Conservation (phyloP, 2,888 invertebrate genomes). For the Spisula solida region DNA sequence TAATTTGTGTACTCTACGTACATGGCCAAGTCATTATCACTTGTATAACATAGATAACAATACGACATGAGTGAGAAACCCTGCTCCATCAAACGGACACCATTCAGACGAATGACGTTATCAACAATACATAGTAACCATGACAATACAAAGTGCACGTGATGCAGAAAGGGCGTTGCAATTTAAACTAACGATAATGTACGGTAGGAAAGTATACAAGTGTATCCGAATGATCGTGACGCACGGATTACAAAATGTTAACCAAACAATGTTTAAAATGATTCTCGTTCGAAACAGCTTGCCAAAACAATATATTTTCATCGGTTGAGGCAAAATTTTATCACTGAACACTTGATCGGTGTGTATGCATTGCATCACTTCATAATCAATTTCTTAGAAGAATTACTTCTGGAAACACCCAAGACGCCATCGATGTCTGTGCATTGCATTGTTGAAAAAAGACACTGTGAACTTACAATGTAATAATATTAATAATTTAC, state of each 20-base stretch:
- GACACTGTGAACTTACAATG: neutral
- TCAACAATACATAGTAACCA: neutral
- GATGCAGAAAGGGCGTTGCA: neutral
- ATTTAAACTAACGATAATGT: neutral
- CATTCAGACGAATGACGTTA: neutral
- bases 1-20: neutral
- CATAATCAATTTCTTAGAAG: neutral
- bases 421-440: neutral
- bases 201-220: neutral
- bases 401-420: neutral
- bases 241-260: too few species aligned
- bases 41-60: neutral
- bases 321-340: too few species aligned
- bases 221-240: neutral
- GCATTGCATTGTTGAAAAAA: neutral
- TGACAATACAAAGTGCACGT: neutral
- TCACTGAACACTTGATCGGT: too few species aligned
- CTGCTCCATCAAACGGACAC: neutral
- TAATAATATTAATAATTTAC: too few species aligned
- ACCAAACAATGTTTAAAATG: too few species aligned
- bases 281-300: too few species aligned
- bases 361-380: too few species aligned
- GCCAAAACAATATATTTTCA: too few species aligned
- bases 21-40: neutral
- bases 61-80: neutral